Base-by-base conservation (phyloP, 1,140 invertebrate species). In the Ooceraea biroi region DNA sequence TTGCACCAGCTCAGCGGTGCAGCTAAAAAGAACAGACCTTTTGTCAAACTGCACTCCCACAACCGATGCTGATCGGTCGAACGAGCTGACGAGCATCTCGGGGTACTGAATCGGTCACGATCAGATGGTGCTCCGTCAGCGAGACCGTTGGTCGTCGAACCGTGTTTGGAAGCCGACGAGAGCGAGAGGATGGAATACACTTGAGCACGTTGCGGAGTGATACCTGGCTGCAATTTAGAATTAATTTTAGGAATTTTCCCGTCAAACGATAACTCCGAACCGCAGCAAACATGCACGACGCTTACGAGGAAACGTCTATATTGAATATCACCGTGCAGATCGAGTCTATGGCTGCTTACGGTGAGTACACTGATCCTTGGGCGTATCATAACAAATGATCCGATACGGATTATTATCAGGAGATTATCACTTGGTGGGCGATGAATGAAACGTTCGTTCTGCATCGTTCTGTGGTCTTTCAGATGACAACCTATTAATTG, bases 401-500 rank as follows among this genome's bases (percentile, higher is more conserved):
- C 86, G 27, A 25, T 14, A 2, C 14, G 17, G 5, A 5, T 65
- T 55, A 46, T 14, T 25, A 30, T 66, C 2, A 66, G 12, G 14
- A 19, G 27, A 27, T 44, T 17, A 48, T n/a, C n/a, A n/a, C n/a
- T n/a, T n/a, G n/a, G n/a, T n/a, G n/a, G n/a, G n/a, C n/a, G n/a
- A n/a, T n/a, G n/a, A n/a, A n/a, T 0, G 17, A 44, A 25, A 60
- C 57, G 50, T 55, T 41, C 48, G 27, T 72, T 22, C 7, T 36
- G 7, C 50, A 22, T 41, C 7, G 7, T 46, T 19, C 12, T 25
- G 0, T 60, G 0, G 36, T 87, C 84, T 95, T 96, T 80, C 93
- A 99, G 98, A 98, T 95, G 98, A 98, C 91, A 97, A 97, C 94
- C 95, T 99, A 60, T 94, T 99, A 50, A 96, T 99, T 91, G 98